Percentiles rank a stretch among this genome's conserved stretches.
phyloP scores from a whole-genome alignment of 2,888 invertebrate genomes.

The Pseudolycoriella hygida region DNA sequence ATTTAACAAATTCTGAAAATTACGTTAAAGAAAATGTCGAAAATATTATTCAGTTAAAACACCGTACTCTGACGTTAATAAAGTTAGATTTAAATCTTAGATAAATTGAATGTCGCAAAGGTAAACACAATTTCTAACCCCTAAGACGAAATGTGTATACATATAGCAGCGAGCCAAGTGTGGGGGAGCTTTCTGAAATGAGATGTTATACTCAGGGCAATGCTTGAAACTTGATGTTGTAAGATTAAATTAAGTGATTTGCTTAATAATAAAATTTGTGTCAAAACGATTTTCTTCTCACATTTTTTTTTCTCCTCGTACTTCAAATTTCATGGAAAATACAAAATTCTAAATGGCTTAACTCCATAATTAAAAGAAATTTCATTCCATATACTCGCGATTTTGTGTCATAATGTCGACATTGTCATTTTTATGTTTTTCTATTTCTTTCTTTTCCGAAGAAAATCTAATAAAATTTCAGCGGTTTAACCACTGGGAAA shows the following conservation, averaged over 20 bases:
- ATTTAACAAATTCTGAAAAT: no score
- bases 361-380: no score
- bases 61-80: slow-evolving; percentile 1
- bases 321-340: no score
- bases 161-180: background rate
- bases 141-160: background rate
- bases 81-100: slow-evolving; percentile 4
- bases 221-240: background rate
- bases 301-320: no score
- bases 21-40: no score
- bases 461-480: background rate
- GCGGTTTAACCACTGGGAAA: no score
- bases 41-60: no score
- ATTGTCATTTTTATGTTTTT: background rate
- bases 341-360: no score
- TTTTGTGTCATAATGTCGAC: no score
- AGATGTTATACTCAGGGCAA: background rate
- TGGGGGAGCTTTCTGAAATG: background rate
- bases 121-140: slow-evolving; percentile 1
- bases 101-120: slow-evolving; percentile 3
- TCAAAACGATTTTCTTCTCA: background rate
- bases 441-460: background rate
- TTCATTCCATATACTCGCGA: no score
- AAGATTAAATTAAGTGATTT: slow-evolving; percentile 4
- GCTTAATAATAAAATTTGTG: background rate